Evolutionary conservation across 2,888 invertebrate species (phyloP).

Genomic region (Isoperla grammatica): DNA sequence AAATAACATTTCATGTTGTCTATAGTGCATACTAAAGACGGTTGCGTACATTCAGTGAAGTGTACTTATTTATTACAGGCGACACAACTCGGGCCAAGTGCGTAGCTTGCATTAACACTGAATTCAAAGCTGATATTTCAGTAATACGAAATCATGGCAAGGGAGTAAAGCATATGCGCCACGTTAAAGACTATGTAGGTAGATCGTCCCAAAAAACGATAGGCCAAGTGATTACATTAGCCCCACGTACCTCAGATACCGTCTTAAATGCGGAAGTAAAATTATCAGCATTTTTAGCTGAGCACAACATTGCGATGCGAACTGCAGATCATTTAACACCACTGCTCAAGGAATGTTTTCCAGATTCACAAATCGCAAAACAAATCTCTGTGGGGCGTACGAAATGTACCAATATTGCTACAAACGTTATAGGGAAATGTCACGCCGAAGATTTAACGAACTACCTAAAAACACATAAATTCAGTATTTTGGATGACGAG

Average conservation of each 20-base stretch:
- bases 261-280: constrained; percentile 17
- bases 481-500: constrained; percentile 34
- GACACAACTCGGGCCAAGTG: constrained; percentile 1
- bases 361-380: constrained; percentile 17
- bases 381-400: constrained; percentile 10
- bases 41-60: neutral
- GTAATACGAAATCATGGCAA: constrained; percentile 1
- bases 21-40: neutral
- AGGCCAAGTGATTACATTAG: neutral
- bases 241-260: too few species aligned
- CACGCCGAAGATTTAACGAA: constrained; percentile 5
- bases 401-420: constrained; percentile 3
- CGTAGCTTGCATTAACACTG: neutral
- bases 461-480: constrained; percentile 3
- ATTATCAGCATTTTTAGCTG: constrained; percentile 31
- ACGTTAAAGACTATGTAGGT: neutral
- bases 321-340: constrained; percentile 18
- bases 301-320: constrained; percentile 36
- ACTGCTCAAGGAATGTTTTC: constrained; percentile 6
- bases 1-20: too few species aligned
- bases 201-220: neutral
- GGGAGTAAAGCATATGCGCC: constrained; percentile 4
- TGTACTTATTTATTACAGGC: neutral
- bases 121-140: constrained; percentile 4
- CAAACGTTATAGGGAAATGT: constrained; percentile 9